These are phyloP conservation scores for Dendropsophus ebraccatus DNA, from an alignment of 2,113 vertebrate species.

Conservation along the genomic window DNA sequence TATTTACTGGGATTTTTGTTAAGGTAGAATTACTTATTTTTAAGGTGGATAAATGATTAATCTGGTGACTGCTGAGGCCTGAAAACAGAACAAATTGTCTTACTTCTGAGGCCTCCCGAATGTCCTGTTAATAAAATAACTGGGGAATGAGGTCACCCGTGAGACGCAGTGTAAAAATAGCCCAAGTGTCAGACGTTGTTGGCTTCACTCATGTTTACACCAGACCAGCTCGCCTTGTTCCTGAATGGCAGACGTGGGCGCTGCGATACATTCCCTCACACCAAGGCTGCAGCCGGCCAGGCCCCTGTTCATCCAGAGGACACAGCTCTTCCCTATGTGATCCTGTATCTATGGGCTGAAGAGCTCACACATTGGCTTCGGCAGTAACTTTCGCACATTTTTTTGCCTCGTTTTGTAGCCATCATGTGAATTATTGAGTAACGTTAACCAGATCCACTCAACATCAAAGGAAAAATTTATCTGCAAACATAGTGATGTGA, in stretches of 20 bases:
- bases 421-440: slow-evolving; percentile 23
- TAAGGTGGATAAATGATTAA: not conserved
- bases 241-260: not conserved
- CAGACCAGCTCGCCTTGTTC: slow-evolving; percentile 34
- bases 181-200: not conserved
- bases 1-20: too few species aligned
- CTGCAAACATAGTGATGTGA: not conserved
- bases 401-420: not conserved
- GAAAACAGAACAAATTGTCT: not conserved
- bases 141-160: slow-evolving; percentile 7
- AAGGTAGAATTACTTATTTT: not conserved
- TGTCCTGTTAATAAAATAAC: slow-evolving; percentile 6
- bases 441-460: slow-evolving; percentile 6
- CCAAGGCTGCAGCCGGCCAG: not conserved
- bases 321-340: not conserved
- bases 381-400: slow-evolving; percentile 29
- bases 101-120: not conserved
- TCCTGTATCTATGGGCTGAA: not conserved
- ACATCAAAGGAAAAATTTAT: not conserved
- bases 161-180: slow-evolving; percentile 30
- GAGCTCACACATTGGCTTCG: slow-evolving; percentile 7
- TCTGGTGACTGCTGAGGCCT: not conserved
- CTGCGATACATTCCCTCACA: slow-evolving; percentile 16
- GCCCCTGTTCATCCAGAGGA: slow-evolving; percentile 16
- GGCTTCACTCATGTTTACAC: slow-evolving; percentile 38